Percentiles rank a stretch among this genome's conserved stretches.
These are phyloP conservation scores for Eclectus roratus DNA, from an alignment of 2,113 vertebrate genomes.

Conservation along the genomic window DNA sequence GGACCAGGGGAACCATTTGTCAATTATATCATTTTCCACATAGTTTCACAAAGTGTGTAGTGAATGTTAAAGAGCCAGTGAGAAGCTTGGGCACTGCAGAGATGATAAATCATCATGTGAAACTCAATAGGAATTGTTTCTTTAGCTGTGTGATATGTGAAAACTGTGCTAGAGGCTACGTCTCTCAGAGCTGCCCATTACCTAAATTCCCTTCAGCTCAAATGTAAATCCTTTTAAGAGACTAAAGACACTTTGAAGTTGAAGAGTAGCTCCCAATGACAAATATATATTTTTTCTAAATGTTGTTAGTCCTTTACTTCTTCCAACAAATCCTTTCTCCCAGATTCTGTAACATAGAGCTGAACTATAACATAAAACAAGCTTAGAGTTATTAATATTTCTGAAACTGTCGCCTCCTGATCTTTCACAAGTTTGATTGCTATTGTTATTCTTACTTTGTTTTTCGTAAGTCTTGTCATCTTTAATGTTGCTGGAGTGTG, in stretches of 20 bases:
- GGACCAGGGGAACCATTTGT: not conserved
- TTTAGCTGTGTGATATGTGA: constrained; percentile 22
- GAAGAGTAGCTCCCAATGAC: constrained; percentile 23
- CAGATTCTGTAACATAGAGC: not conserved
- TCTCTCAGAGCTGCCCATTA: constrained; percentile 63
- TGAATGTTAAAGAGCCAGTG: constrained; percentile 18
- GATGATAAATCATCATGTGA: constrained; percentile 62
- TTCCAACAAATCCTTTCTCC: not conserved
- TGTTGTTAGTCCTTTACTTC: not conserved
- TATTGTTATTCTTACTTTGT: constrained; percentile 24
- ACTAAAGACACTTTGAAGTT: constrained; percentile 48
- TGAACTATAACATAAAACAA: not conserved
- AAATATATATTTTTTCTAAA: constrained; percentile 19
- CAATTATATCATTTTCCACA: not conserved
- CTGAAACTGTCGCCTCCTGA: not conserved
- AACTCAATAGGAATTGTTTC: constrained; percentile 48
- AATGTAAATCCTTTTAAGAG: constrained; percentile 73
- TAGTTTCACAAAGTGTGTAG: not conserved
- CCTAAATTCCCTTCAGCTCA: constrained; percentile 62
- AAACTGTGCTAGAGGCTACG: constrained; percentile 50
- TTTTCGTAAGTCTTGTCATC: constrained; percentile 4
- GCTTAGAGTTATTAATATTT: constrained; percentile 14
- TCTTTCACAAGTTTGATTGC: constrained; percentile 21
- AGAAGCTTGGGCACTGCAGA: not conserved
- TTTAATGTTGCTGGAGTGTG: not conserved